phyloP scores from a whole-genome alignment of 2,888 invertebrate genomes.

The Apamea sordens region DNA sequence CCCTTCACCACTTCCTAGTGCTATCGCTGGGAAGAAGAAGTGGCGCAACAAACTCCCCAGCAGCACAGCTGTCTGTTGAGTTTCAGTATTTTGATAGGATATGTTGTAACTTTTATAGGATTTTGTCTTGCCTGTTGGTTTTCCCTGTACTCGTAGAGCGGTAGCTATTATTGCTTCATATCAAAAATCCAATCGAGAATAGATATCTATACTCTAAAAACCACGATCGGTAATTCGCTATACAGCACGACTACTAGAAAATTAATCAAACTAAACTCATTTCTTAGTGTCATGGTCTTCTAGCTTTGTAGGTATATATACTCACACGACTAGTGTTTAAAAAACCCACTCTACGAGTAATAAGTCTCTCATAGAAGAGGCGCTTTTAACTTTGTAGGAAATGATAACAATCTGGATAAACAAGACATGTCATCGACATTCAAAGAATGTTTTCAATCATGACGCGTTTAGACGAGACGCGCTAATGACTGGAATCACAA shows the following conservation, averaged over 20 bases:
- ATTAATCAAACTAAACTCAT: neutral
- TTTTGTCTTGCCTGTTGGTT: neutral
- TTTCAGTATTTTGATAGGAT: conserved; percentile 24
- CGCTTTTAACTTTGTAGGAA: neutral
- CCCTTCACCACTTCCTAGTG: too few relatives aligned
- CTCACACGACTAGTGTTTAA: neutral
- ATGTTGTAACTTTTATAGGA: neutral
- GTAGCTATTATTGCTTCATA: neutral
- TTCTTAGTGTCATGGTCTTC: neutral
- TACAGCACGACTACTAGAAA: neutral
- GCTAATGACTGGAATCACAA: conserved; percentile 32
- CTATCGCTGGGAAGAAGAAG: too few relatives aligned
- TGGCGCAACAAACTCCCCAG: too few relatives aligned
- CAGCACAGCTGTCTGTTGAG: too few relatives aligned
- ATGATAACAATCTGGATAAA: conserved; percentile 11
- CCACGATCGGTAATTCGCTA: neutral
- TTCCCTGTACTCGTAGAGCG: neutral
- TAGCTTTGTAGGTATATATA: neutral
- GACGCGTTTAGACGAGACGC: conserved; percentile 2
- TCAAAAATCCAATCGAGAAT: neutral
- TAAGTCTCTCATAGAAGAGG: neutral
- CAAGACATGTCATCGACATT: conserved; percentile 36
- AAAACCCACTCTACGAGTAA: neutral
- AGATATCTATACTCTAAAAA: neutral
- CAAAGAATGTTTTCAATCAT: conserved; percentile 36